Percentiles rank a stretch among this genome's conserved stretches.
Evolutionary conservation across 2,113 vertebrate genomes (phyloP).

Genomic region (Pelmatolapia mariae): DNA sequence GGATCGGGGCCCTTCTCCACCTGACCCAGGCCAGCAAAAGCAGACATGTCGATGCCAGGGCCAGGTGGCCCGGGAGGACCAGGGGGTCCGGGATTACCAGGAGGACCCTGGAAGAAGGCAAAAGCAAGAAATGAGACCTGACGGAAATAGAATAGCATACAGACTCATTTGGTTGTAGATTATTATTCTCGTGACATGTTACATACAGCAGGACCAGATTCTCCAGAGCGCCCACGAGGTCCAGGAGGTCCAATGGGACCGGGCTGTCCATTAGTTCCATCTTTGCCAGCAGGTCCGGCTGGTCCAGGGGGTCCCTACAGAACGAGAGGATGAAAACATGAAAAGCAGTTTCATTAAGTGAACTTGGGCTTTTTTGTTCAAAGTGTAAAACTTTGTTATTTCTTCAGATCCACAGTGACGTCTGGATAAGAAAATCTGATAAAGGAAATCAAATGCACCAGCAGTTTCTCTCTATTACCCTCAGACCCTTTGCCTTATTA

Average conservation of each 20-base stretch:
- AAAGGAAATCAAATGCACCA: conserved; percentile 11
- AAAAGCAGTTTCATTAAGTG: not conserved
- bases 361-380: not conserved
- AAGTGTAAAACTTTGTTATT: not conserved
- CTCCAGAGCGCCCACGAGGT: conserved; percentile 91
- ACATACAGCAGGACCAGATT: conserved; percentile 88
- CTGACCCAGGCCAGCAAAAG: conserved; percentile 87
- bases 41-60: conserved; percentile 96
- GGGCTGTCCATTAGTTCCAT: conserved; percentile 85
- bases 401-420: not conserved
- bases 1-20: conserved; percentile 91
- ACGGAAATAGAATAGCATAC: not conserved
- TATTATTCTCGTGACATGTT: not conserved
- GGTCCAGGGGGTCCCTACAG: conserved; percentile 87
- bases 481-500: conserved; percentile 9
- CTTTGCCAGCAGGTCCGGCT: conserved; percentile 89
- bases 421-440: not conserved
- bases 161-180: not conserved
- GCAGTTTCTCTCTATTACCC: conserved; percentile 1
- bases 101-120: conserved; percentile 79
- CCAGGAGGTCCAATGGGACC: conserved; percentile 93
- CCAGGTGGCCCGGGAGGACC: conserved; percentile 94
- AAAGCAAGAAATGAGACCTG: not conserved
- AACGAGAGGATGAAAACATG: not conserved
- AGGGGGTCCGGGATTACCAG: conserved; percentile 88